Base-by-base conservation (phyloP, 35 echinoderm and acorn worm genomes). In the Apostichopus parvimensis region DNA sequence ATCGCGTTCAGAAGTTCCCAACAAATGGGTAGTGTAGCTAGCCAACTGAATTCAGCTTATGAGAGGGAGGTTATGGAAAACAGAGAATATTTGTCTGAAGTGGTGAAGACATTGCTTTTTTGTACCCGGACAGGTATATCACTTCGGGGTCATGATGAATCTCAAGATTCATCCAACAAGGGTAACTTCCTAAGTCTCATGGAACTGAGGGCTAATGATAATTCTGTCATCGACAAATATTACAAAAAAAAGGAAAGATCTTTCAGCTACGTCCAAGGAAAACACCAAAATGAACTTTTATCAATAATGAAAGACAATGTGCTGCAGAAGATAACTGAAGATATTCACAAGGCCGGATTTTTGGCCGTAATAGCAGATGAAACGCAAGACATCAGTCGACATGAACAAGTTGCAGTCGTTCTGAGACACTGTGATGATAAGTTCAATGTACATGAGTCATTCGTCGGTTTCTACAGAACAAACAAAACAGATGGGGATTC, bases 281-380 rank as follows among this genome's bases (percentile, higher is more conserved):
- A 87, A 87, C 84, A 87, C 20, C 84, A 87, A 45, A 87, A 59
- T 62, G 60, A 87, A 87, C 60, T 4, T 87, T 66, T 87, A 87
- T 87, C 60, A 87, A 87, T 87, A 58, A 59, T 87, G 84, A 87
- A 87, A 87, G 84, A 60, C 84, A 87, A n/a, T 87, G 84, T 87
- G 55, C 84, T 87, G 3, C 84, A 87, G 18, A 59, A 87, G 62
- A 87, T 87, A 60, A 9, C 84, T 87, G 84, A 87, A 66, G 52
- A 87, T 66, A 87, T 87, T 66, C 6, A 66, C 8, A 4, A 87
- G 6, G 84, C 84, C 5, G 84, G 60, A 87, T 20, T 87, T 20
- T 87, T 87, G 59, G 84, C 84, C 57, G 62, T 87, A 62, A 5
- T 87, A 59, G 84, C 84, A 87, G 84, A 87, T 87, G 8, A 62